Percentiles rank a stretch among this genome's conserved stretches.
Evolutionary conservation across 1,140 invertebrate genomes (phyloP).

Genomic region (Drosophila seguyi): DNA sequence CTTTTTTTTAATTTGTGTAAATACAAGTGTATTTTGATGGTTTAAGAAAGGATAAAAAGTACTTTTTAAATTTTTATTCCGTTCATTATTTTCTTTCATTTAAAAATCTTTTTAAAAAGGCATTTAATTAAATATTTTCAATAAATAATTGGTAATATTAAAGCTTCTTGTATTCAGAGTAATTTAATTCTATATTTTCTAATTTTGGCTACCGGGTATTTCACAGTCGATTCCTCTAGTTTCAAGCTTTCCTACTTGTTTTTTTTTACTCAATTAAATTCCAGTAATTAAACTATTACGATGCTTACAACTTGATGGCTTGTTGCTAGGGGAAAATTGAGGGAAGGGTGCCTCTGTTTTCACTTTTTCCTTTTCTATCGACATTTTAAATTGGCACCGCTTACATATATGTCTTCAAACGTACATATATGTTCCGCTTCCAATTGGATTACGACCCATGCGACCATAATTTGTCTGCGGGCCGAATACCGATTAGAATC

Average conservation of each 20-base stretch:
- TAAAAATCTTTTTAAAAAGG: background rate
- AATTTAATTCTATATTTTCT: background rate
- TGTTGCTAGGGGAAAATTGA: background rate
- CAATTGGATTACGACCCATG: conserved; percentile 42
- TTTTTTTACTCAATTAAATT: conserved; percentile 33
- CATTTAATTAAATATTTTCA: too few species aligned
- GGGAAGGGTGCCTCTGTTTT: conserved; percentile 5
- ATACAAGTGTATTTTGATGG: too few species aligned
- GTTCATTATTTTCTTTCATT: too few species aligned
- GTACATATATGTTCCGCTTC: conserved; percentile 26
- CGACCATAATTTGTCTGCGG: conserved; percentile 32
- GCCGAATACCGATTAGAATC: conserved; percentile 37
- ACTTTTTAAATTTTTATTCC: too few species aligned
- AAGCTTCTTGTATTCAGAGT: background rate
- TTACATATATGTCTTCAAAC: background rate
- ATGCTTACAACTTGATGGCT: conserved; percentile 20
- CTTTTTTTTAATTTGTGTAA: too few species aligned
- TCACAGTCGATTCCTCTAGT: background rate
- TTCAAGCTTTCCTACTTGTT: background rate
- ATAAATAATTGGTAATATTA: background rate
- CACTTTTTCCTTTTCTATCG: conserved; percentile 8
- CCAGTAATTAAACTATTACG: conserved; percentile 62
- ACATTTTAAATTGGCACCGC: conserved; percentile 16
- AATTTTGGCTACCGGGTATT: background rate
- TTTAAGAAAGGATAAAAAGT: background rate